phyloP scores from a whole-genome alignment of 1,140 invertebrate genomes.

The Hermatobates lingyangjiaoensis region DNA sequence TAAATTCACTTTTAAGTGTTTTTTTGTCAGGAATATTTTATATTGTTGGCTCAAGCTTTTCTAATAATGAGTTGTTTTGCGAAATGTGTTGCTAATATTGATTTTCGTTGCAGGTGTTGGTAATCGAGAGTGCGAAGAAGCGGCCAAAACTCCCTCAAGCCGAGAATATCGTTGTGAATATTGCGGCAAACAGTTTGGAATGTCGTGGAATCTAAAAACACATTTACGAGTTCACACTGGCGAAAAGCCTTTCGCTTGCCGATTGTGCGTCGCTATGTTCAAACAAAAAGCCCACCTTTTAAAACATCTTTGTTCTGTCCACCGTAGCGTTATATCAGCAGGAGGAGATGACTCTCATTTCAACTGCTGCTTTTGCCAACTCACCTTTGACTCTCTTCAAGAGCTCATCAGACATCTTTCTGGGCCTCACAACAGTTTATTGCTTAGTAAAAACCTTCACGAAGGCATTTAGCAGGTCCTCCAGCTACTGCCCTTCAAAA shows the following conservation, averaged over 20 bases:
- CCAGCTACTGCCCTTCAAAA: too few relatives aligned
- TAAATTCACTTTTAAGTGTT: too few relatives aligned
- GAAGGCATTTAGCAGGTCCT: slow-evolving; percentile 26
- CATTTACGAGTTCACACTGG: slow-evolving; percentile 68
- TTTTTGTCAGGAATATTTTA: too few relatives aligned
- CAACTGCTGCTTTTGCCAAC: slow-evolving; percentile 67
- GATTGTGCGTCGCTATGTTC: slow-evolving; percentile 71
- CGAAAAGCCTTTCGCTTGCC: slow-evolving; percentile 70
- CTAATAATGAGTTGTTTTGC: too few relatives aligned
- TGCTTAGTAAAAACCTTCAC: slow-evolving; percentile 67
- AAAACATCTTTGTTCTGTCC: slow-evolving; percentile 69
- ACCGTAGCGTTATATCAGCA: slow-evolving; percentile 61
- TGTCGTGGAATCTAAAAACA: slow-evolving; percentile 76
- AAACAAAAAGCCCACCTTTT: slow-evolving; percentile 70
- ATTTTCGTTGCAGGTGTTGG: not conserved
- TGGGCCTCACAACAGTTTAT: slow-evolving; percentile 63
- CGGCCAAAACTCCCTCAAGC: slow-evolving; percentile 23
- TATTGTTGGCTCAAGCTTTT: too few relatives aligned
- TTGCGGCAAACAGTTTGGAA: slow-evolving; percentile 72
- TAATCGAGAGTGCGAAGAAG: slow-evolving; percentile 7
- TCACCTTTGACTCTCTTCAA: slow-evolving; percentile 61
- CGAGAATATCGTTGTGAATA: slow-evolving; percentile 69
- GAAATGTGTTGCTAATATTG: too few relatives aligned
- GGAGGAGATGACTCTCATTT: slow-evolving; percentile 37
- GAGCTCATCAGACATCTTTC: slow-evolving; percentile 67